phyloP scores from a whole-genome alignment of 1,140 invertebrate species.

The Drosophila tani region DNA sequence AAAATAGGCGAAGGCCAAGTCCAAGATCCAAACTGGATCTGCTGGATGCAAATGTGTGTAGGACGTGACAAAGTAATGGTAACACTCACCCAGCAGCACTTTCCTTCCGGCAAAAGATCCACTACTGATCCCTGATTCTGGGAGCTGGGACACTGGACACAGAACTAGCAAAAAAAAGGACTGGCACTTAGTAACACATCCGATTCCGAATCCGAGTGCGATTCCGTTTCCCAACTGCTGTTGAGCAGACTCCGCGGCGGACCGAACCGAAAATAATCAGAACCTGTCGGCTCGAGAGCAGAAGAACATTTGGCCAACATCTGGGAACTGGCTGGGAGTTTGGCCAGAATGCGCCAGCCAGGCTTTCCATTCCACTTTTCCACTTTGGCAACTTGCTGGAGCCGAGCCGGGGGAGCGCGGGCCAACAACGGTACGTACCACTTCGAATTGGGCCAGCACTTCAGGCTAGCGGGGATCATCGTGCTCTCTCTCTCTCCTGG shows the following conservation, averaged over 20 bases:
- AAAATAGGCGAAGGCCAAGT: slow-evolving; percentile 76
- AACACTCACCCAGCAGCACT: slow-evolving; percentile 11
- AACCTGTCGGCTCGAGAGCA: slow-evolving; percentile 74
- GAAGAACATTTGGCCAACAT: slow-evolving; percentile 72
- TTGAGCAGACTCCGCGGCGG: slow-evolving; percentile 1
- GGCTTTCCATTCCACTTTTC: slow-evolving; percentile 79
- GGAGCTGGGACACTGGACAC: neutral
- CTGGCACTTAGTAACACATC: neutral
- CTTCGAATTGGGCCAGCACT: slow-evolving; percentile 55
- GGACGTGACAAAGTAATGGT: neutral
- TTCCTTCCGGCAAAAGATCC: neutral
- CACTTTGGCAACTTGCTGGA: slow-evolving; percentile 54
- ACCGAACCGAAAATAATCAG: slow-evolving; percentile 38
- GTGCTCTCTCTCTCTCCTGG: neutral
- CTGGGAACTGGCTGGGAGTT: slow-evolving; percentile 26
- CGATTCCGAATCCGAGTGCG: slow-evolving; percentile 1
- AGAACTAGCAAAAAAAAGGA: neutral
- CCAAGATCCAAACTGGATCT: slow-evolving; percentile 38
- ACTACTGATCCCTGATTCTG: neutral
- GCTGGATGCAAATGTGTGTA: slow-evolving; percentile 17
- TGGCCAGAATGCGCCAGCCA: slow-evolving; percentile 28
- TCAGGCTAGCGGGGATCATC: slow-evolving; percentile 1
- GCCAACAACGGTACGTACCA: slow-evolving; percentile 56
- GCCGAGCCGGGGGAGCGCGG: slow-evolving; percentile 4
- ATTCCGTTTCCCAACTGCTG: neutral